Evolutionary conservation across 2,797 vertebrate species (phyloP), one percentile per base, ranked within the genome.

Genomic region (Sarcoramphus papa): DNA sequence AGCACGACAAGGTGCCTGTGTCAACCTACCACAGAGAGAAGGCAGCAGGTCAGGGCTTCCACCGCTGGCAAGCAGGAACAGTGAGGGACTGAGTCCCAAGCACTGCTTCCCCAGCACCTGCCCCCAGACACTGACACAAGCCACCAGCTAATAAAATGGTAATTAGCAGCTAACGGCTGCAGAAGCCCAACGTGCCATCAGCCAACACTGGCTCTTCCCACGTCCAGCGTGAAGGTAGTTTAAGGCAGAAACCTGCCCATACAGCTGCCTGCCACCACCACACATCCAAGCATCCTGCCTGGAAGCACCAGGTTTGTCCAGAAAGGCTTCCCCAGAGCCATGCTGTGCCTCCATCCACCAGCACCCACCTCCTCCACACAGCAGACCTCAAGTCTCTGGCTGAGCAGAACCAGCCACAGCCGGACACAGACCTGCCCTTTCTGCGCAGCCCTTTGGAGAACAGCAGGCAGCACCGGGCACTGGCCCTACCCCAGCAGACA

Each of bases 1-100:
- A 87, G 78, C 1, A 1, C 1, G 6, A 57, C 9, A 60, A 67
- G 47, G 17, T 1, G 7, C 43, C 51, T 70, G 22, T 4, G 5
- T 33, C 56, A 76, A 31, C 31, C 4, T 4, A 8, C 22, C 17
- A 30, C 54, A n/a, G 33, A 48, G 14, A 77, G 16, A 78, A 68
- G 51, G 54, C 53, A 78, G 56, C 56, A 65, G 43, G 48, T 67
- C 48, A 53, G 48, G 37, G 25, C 37, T 57, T 60, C 53, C 68
- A 47, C 68, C 0, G 0, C 54, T 4, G 3, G 23, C 63, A 41
- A 12, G 50, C 45, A 70, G 54, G 41, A 85, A 75, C 40, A 31
- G 28, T 4, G 33, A 75, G 40, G 28, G 48, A 53, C 41, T 18
- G 51, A 50, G 78, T 51, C 43, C 18, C 56, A 43, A 14, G 41